These are phyloP conservation scores for Campylomormyrus tamandua DNA, from an alignment of 2,113 vertebrate genomes.

Conservation along the genomic window DNA sequence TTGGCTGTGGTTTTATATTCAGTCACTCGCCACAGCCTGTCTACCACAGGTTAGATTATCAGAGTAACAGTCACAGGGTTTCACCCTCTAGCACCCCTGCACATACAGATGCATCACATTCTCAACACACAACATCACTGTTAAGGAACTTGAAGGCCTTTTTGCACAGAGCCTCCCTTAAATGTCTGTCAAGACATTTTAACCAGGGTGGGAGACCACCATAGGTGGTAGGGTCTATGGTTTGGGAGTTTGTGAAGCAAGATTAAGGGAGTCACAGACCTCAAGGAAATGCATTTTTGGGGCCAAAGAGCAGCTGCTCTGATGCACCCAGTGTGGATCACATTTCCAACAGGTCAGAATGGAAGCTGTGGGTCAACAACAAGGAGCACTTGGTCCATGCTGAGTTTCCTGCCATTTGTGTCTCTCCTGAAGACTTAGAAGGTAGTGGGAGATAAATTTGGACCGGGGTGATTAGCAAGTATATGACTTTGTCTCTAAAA, in stretches of 20 bases:
- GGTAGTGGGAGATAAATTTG: not conserved
- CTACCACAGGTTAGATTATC: not conserved
- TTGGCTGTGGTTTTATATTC: not conserved
- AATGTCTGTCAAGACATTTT: not conserved
- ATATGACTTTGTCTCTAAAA: not conserved
- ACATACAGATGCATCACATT: not conserved
- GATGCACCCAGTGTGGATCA: not conserved
- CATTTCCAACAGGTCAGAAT: not conserved
- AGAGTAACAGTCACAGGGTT: not conserved
- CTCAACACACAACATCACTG: not conserved
- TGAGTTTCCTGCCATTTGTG: not conserved
- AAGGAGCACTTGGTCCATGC: not conserved
- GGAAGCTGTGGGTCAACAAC: not conserved
- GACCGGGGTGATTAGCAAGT: not conserved
- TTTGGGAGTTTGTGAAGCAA: not conserved
- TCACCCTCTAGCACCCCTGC: not conserved
- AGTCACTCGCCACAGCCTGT: not conserved
- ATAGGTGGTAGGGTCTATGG: not conserved
- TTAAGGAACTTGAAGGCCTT: not conserved
- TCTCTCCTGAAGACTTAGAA: not conserved
- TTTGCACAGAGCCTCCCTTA: not conserved
- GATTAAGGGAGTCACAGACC: not conserved
- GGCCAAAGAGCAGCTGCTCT: not conserved
- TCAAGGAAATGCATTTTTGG: not conserved
- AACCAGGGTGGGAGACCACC: not conserved